Evolutionary conservation across 1,140 invertebrate genomes (phyloP).

Genomic region (Galendromus occidentalis): DNA sequence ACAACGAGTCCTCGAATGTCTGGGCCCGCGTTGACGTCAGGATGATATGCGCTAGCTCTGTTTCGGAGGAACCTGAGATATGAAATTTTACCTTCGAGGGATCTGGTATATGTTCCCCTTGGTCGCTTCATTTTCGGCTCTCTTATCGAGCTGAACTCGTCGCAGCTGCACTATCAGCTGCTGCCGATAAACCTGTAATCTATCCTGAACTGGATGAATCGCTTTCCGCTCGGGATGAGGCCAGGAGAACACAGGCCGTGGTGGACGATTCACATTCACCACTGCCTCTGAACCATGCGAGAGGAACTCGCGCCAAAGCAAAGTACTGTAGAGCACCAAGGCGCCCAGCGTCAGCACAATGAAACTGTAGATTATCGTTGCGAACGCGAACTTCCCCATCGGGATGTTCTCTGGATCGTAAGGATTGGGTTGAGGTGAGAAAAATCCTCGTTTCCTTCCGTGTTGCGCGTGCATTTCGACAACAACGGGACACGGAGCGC

Average conservation of each 20-base stretch:
- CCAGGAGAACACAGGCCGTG: neutral
- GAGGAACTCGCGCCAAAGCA: conserved; percentile 41
- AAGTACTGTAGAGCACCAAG: conserved; percentile 45
- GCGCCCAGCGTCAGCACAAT: conserved; percentile 45
- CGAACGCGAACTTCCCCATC: conserved; percentile 23
- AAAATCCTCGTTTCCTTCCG: too few species aligned
- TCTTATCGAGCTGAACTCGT: conserved; percentile 18
- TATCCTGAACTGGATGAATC: conserved; percentile 10
- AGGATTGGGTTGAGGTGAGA: too few species aligned
- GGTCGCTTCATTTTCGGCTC: conserved; percentile 26
- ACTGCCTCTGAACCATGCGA: conserved; percentile 13
- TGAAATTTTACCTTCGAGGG: conserved; percentile 17
- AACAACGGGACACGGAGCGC: too few species aligned
- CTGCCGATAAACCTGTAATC: conserved; percentile 17
- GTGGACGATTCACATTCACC: conserved; percentile 3
- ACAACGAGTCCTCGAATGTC: conserved; percentile 13
- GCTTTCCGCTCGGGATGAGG: neutral
- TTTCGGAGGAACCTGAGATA: conserved; percentile 9
- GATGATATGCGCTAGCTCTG: conserved; percentile 9
- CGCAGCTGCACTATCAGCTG: conserved; percentile 20
- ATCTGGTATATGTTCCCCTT: conserved; percentile 22
- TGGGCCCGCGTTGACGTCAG: conserved; percentile 14
- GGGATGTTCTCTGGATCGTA: neutral
- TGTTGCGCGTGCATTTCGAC: too few species aligned
- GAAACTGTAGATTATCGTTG: conserved; percentile 44